These are phyloP conservation scores for Pseudorectes ferrugineus DNA, from an alignment of 2,113 vertebrate species.

Conservation along the genomic window DNA sequence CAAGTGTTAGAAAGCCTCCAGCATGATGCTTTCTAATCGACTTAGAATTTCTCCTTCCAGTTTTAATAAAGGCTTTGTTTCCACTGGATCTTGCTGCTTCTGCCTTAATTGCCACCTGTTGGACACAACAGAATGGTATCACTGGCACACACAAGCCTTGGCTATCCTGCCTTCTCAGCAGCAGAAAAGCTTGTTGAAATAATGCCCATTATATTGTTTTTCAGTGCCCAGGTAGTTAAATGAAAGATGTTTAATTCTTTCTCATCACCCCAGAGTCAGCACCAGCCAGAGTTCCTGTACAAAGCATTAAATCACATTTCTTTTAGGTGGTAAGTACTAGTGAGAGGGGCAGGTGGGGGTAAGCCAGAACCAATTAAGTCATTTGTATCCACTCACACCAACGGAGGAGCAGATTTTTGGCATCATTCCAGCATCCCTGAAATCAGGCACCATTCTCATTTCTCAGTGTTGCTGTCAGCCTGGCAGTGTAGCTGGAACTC, in stretches of 20 bases:
- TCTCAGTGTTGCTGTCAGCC: background rate
- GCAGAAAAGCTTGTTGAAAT: background rate
- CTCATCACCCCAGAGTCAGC: background rate
- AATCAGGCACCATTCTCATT: background rate
- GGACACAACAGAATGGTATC: fast-evolving
- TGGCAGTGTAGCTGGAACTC: background rate
- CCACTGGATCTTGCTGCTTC: background rate
- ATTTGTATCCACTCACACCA: conserved; percentile 7
- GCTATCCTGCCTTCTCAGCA: background rate
- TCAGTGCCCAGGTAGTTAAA: background rate
- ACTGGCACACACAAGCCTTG: background rate
- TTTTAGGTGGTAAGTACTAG: background rate
- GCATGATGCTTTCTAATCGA: background rate
- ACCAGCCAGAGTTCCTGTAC: background rate
- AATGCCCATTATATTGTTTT: background rate
- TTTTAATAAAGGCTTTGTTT: background rate
- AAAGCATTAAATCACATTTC: background rate
- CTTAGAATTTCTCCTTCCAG: background rate
- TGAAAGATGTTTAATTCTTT: background rate
- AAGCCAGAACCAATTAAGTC: background rate
- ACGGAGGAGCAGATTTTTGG: background rate
- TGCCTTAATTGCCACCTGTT: background rate
- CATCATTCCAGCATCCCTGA: background rate
- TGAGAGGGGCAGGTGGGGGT: background rate
- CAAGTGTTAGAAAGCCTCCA: background rate